A percentile compares a stretch with the other conserved stretches of the same genome.
Conservation (phyloP, 2,113 vertebrate species). For the Centropus unirufus region DNA sequence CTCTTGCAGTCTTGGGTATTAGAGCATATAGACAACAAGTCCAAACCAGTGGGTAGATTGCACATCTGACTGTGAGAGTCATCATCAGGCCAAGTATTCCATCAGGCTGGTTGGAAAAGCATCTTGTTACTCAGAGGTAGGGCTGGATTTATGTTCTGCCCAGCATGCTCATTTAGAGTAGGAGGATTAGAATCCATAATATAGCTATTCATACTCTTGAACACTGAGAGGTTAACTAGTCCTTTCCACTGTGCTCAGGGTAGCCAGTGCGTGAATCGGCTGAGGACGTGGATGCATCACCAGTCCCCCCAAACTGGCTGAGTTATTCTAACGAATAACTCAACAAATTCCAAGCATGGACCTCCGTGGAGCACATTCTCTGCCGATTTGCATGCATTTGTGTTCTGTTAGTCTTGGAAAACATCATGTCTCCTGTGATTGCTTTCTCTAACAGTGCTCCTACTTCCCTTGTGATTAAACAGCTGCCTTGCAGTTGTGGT, state of each 20-base stretch:
- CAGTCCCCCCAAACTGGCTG: neutral
- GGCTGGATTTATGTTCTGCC: slow-evolving; percentile 47
- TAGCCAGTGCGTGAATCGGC: neutral
- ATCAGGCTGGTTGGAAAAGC: slow-evolving; percentile 48
- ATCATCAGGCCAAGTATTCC: slow-evolving; percentile 29
- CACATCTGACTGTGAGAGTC: slow-evolving; percentile 47
- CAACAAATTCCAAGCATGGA: neutral
- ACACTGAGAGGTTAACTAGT: neutral
- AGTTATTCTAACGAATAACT: neutral
- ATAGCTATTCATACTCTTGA: neutral
- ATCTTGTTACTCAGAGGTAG: slow-evolving; percentile 41
- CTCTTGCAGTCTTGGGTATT: neutral
- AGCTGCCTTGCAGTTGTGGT: slow-evolving; percentile 30
- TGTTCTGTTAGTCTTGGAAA: slow-evolving; percentile 37
- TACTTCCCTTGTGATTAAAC: slow-evolving; percentile 7
- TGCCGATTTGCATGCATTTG: fast-evolving
- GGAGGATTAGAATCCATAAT: neutral
- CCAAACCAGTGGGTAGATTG: slow-evolving; percentile 32
- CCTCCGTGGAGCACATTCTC: neutral
- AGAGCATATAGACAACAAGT: neutral
- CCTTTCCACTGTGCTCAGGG: neutral
- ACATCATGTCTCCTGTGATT: neutral
- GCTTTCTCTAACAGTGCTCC: neutral
- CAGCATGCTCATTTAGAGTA: neutral
- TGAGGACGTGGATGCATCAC: neutral